Evolutionary conservation across 2,797 vertebrate genomes (phyloP).

Genomic region (Oreortyx pictus): DNA sequence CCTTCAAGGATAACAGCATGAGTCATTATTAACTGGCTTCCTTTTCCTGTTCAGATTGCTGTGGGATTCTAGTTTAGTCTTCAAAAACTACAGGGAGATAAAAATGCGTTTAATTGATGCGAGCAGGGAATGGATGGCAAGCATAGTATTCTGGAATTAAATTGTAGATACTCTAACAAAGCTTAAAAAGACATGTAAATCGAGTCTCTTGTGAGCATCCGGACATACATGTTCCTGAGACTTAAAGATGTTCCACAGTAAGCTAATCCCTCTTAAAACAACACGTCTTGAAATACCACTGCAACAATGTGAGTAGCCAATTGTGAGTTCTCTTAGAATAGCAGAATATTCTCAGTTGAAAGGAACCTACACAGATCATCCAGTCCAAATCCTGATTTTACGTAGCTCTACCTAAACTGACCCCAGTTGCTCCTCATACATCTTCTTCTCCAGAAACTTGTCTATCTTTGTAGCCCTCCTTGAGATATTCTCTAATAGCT

Average conservation of each 20-base stretch:
- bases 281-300: neutral
- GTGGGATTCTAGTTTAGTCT: neutral
- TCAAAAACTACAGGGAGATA: neutral
- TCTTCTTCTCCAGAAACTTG: neutral
- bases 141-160: neutral
- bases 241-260: neutral
- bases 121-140: neutral
- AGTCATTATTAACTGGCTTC: neutral
- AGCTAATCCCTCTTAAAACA: neutral
- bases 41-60: constrained; percentile 5
- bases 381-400: neutral
- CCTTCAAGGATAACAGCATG: constrained; percentile 18
- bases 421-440: neutral
- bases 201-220: neutral
- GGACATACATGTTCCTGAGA: neutral
- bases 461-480: neutral
- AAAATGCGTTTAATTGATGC: neutral
- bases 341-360: neutral
- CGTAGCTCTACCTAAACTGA: neutral
- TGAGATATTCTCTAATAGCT: neutral
- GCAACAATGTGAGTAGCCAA: neutral
- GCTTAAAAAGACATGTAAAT: neutral
- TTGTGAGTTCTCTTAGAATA: neutral
- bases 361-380: neutral
- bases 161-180: neutral